Evolutionary conservation across 2,113 vertebrate genomes (phyloP).

Genomic region (Chaetops frenatus): DNA sequence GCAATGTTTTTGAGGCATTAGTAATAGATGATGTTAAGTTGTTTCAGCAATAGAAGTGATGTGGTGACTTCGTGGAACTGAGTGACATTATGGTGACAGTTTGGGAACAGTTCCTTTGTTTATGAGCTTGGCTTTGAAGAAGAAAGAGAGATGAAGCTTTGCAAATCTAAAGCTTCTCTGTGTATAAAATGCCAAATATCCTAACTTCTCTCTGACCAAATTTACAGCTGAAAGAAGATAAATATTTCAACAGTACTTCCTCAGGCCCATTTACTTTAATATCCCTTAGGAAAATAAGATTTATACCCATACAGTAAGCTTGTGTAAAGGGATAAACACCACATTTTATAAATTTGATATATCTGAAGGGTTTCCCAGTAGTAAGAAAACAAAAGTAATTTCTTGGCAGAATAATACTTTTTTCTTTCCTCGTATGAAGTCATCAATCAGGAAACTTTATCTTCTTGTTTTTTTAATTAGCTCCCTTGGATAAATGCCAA

Average conservation of each 20-base stretch:
- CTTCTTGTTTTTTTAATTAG: neutral
- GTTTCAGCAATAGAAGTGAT: neutral
- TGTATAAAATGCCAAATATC: neutral
- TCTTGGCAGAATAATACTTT: neutral
- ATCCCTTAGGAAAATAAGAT: neutral
- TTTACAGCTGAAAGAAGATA: neutral
- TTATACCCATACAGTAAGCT: neutral
- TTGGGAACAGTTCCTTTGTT: slow-evolving; percentile 1
- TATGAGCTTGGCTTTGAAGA: neutral
- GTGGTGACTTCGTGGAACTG: neutral
- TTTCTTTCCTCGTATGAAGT: neutral
- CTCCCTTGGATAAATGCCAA: neutral
- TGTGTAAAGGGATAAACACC: neutral
- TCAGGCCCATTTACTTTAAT: neutral
- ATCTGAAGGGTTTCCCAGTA: neutral
- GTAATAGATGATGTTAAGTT: neutral
- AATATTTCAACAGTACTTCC: neutral
- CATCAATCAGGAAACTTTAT: neutral
- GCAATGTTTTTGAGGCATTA: neutral
- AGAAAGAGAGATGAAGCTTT: neutral
- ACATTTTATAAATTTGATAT: neutral
- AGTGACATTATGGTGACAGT: neutral
- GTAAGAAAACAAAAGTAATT: neutral
- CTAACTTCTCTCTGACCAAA: neutral
- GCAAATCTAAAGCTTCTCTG: neutral